A percentile compares a stretch with the other conserved stretches of the same genome.
phyloP scores from a whole-genome alignment of 2,888 invertebrate species.

The Ctenicera cuprea region DNA sequence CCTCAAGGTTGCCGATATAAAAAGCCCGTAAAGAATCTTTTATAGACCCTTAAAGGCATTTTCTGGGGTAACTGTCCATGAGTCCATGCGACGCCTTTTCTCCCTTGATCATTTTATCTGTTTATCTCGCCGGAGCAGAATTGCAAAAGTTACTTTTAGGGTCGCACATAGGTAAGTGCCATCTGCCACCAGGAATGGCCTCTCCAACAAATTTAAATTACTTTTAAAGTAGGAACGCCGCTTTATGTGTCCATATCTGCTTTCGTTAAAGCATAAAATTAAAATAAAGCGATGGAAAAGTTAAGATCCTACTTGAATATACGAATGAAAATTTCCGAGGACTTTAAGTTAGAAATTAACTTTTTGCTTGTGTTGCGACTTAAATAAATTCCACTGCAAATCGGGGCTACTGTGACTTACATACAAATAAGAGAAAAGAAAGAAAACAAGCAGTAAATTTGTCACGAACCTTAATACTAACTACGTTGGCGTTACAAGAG shows the following conservation, averaged over 20 bases:
- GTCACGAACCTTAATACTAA: too few relatives aligned
- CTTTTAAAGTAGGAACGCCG: constrained; percentile 16
- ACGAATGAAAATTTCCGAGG: too few relatives aligned
- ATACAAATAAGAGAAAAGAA: too few relatives aligned
- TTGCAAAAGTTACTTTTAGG: constrained; percentile 24
- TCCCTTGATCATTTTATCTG: constrained; percentile 25
- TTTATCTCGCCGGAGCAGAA: constrained; percentile 14
- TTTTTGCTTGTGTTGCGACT: too few relatives aligned
- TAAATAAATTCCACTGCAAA: too few relatives aligned
- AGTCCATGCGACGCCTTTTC: constrained; percentile 8
- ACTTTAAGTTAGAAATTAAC: too few relatives aligned
- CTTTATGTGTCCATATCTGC: constrained; percentile 6
- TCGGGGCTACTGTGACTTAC: too few relatives aligned
- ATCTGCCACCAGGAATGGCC: constrained; percentile 12
- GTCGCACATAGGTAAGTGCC: constrained; percentile 23
- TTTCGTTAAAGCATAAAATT: background rate
- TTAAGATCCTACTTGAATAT: too few relatives aligned
- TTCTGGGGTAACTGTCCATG: constrained; percentile 14
- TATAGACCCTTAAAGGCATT: constrained; percentile 17
- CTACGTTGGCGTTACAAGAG: too few relatives aligned
- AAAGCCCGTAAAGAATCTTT: constrained; percentile 19
- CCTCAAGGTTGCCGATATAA: background rate
- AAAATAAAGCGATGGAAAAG: background rate
- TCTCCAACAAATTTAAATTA: constrained; percentile 25
- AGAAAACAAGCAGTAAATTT: too few relatives aligned